A percentile compares a stretch with the other conserved stretches of the same genome.
phyloP scores from a whole-genome alignment of 2,113 vertebrate species.

The Crotalus helleri region DNA sequence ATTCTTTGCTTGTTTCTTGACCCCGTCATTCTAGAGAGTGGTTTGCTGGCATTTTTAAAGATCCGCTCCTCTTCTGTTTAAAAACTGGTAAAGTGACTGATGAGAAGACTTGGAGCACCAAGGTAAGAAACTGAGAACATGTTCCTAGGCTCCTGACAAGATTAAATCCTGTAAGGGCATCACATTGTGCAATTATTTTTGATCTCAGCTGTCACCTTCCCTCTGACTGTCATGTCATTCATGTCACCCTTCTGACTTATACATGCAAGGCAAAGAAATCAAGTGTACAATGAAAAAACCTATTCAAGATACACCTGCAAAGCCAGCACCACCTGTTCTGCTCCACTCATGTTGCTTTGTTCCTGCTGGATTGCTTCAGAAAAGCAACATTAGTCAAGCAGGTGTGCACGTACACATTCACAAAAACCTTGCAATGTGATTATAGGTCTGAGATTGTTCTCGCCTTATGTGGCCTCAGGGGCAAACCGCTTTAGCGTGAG shows the following conservation, averaged over 20 bases:
- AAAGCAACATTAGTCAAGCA: neutral
- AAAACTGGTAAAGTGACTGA: neutral
- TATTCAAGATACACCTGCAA: neutral
- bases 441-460: neutral
- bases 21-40: no score
- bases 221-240: slow-evolving; percentile 8
- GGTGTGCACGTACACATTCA: no score
- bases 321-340: no score
- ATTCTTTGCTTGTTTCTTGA: no score
- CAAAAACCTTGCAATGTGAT: neutral
- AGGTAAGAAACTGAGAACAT: neutral
- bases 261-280: neutral
- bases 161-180: neutral
- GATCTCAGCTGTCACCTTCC: neutral
- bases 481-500: neutral
- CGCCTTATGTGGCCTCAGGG: neutral
- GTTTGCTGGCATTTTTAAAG: neutral
- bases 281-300: neutral
- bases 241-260: neutral
- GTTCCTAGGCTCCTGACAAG: neutral
- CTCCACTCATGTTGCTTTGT: neutral
- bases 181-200: neutral
- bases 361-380: neutral
- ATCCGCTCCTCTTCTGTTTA: neutral
- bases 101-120: neutral